Evolutionary conservation across 2,113 vertebrate species (phyloP).

Genomic region (Penelope pileata): DNA sequence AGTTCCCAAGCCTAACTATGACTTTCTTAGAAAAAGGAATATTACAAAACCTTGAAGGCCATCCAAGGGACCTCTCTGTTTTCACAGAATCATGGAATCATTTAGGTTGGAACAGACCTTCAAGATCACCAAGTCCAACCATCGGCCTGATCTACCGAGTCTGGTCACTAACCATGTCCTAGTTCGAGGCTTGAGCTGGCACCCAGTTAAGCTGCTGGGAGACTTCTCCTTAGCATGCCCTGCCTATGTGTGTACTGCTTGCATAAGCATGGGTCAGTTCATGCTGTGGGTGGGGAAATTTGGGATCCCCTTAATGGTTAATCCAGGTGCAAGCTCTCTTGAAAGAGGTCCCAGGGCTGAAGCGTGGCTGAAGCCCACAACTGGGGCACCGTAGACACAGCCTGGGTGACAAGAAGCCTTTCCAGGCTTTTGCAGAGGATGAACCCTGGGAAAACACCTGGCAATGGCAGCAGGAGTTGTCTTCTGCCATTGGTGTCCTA

Average conservation of each 20-base stretch:
- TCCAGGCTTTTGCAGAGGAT: background rate
- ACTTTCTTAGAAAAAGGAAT: background rate
- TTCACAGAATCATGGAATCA: background rate
- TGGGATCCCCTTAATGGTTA: background rate
- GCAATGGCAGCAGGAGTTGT: background rate
- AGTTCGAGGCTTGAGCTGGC: background rate
- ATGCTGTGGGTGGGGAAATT: accelerated
- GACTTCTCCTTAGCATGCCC: background rate
- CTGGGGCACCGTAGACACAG: background rate
- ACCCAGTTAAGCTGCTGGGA: background rate
- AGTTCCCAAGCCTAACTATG: background rate
- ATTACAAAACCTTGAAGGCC: background rate
- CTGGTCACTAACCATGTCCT: background rate
- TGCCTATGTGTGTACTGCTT: background rate
- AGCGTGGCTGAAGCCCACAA: background rate
- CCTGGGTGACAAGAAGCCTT: background rate
- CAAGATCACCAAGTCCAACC: background rate
- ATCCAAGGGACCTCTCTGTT: background rate
- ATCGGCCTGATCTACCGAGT: background rate
- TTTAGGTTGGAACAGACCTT: background rate
- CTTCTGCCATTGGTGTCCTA: background rate
- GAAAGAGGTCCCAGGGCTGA: background rate
- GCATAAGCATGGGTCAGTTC: background rate
- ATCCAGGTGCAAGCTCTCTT: background rate
- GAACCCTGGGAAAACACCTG: background rate